Percentiles rank a stretch among this genome's conserved stretches.
Conservation (phyloP, 2,113 vertebrate species). For the Murina feae region DNA sequence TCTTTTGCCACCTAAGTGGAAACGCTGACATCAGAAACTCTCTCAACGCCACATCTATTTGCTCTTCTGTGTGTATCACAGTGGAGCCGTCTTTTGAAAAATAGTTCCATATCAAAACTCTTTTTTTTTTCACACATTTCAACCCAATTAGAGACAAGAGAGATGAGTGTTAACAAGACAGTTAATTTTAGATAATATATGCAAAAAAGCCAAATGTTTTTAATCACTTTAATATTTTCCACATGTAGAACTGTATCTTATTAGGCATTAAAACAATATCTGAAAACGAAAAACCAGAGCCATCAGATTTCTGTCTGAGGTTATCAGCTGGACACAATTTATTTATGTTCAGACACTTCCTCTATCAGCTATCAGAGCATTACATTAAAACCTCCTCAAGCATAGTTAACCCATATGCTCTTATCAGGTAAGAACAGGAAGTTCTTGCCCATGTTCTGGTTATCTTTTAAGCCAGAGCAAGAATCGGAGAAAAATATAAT, state of each 20-base stretch:
- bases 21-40: slow-evolving; percentile 49
- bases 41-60: slow-evolving; percentile 52
- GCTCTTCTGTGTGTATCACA: slow-evolving; percentile 52
- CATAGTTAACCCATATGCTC: background rate
- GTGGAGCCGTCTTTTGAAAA: slow-evolving; percentile 75
- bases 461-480: background rate
- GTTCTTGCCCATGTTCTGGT: background rate
- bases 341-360: slow-evolving; percentile 55
- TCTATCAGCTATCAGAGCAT: slow-evolving; percentile 30
- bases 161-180: slow-evolving; percentile 85
- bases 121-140: slow-evolving; percentile 85
- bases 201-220: slow-evolving; percentile 86
- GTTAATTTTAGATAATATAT: slow-evolving; percentile 89
- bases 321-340: slow-evolving; percentile 61
- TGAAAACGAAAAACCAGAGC: slow-evolving; percentile 71
- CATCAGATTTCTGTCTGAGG: slow-evolving; percentile 49
- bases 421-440: background rate
- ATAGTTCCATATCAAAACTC: slow-evolving; percentile 77
- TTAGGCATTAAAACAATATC: slow-evolving; percentile 76
- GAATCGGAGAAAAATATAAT: background rate
- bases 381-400: background rate
- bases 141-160: slow-evolving; percentile 86
- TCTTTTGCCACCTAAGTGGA: background rate
- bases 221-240: slow-evolving; percentile 86
- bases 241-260: slow-evolving; percentile 81